Base-by-base conservation (phyloP, 2,797 vertebrate species). In the Gambelia wislizenii region DNA sequence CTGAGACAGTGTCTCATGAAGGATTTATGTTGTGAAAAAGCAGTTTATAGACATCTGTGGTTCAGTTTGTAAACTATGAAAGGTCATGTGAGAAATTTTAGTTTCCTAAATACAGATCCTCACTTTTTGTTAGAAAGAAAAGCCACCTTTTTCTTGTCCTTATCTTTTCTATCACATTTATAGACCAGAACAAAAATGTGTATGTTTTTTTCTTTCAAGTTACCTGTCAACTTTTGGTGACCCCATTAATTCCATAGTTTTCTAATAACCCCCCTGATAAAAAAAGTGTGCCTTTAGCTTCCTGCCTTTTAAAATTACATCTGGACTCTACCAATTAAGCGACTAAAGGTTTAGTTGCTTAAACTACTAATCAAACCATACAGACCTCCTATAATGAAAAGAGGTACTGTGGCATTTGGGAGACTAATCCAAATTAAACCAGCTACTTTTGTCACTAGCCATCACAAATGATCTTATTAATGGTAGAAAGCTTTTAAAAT, bases 401-500 rank as follows among this genome's bases (percentile, higher is more conserved):
- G 74, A 86, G 14, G 30, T 44, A 36, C 52, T 75, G 36, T 85
- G 25, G 52, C 47, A 7, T 18, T 14, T 59, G 56, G 4, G 8
- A 59, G 56, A 27, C 12, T 79, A 84, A 91, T 94, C 75, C 90
- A 91, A 94, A 91, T 64, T 91, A 91, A 89, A 30, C 84, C 89
- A 83, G 89, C 9, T 39, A 56, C 47, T 85, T n/a, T 12, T 86
- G 92, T 64, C 77, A 49, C 83, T 80, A 64, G 67, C 56, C 92
- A 36, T 75, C 92, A 30, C 44, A 74, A 42, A 74, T 89, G 39
- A 52, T 49, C 42, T 90, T 85, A 76, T 44, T 83, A 84, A 33
- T 18, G 77, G 69, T 83, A 42, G 79, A 89, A 86, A 20, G 77
- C 86, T 42, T 64, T 9, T 90, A 87, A 87, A 61, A 36, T 86